Percentiles rank a stretch among this genome's conserved stretches.
These are phyloP conservation scores for Lasioglossum lativentre DNA, from an alignment of 2,888 invertebrate genomes.

Conservation along the genomic window DNA sequence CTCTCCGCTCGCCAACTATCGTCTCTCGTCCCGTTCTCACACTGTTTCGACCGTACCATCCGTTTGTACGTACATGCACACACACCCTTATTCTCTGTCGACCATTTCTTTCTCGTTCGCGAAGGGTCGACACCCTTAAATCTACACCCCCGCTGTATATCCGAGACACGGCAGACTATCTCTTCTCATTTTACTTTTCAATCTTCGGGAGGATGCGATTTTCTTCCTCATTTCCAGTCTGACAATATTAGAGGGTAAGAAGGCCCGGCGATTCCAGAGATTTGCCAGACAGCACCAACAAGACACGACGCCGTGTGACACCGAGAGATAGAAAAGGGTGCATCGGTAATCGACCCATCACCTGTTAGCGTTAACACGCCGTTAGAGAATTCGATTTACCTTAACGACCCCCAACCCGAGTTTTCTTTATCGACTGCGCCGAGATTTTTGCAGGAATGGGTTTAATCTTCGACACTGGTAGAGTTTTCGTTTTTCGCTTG, in stretches of 20 bases:
- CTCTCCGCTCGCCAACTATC: constrained; percentile 29
- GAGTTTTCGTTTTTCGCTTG: neutral
- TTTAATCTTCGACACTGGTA: constrained; percentile 9
- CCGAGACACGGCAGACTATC: constrained; percentile 49
- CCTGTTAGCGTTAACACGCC: constrained; percentile 61
- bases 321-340: constrained; percentile 43
- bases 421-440: constrained; percentile 10
- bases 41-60: neutral
- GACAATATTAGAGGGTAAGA: constrained; percentile 73
- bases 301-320: constrained; percentile 5
- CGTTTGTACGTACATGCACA: neutral
- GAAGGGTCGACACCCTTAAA: constrained; percentile 44
- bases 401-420: constrained; percentile 43
- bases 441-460: constrained; percentile 23
- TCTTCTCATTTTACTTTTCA: constrained; percentile 81
- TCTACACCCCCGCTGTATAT: constrained; percentile 24
- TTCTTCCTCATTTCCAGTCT: constrained; percentile 81
- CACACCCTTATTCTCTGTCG: neutral
- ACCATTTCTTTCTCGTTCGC: neutral
- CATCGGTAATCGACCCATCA: constrained; percentile 65
- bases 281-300: constrained; percentile 20
- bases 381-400: constrained; percentile 67
- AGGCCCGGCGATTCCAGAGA: constrained; percentile 27
- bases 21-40: constrained; percentile 12
- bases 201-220: constrained; percentile 80